Conservation (phyloP, 2,113 vertebrate genomes). For the Neogale vison region DNA sequence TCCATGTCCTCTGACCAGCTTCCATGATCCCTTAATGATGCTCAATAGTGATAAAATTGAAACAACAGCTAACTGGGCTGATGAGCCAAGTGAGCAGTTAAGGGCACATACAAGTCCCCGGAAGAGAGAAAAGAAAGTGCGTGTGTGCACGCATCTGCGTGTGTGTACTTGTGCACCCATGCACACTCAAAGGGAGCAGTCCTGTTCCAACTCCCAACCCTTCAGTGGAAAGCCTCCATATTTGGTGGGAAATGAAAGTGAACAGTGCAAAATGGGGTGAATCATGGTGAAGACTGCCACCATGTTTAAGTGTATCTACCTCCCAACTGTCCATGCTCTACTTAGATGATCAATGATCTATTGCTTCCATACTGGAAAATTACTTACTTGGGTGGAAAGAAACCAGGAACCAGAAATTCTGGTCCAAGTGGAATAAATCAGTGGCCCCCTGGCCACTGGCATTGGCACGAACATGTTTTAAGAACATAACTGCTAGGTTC, state of each 20-base stretch:
- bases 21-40: neutral
- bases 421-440: neutral
- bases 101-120: slow-evolving; percentile 64
- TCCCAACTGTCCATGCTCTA: slow-evolving; percentile 69
- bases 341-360: slow-evolving; percentile 76
- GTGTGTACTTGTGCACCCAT: neutral
- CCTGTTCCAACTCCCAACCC: neutral
- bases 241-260: slow-evolving; percentile 42
- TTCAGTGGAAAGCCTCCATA: neutral
- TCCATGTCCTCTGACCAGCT: neutral
- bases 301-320: slow-evolving; percentile 73
- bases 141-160: neutral
- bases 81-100: slow-evolving; percentile 66
- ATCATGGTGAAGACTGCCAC: slow-evolving; percentile 43
- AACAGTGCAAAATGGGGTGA: neutral
- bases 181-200: neutral
- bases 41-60: slow-evolving; percentile 69
- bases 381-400: slow-evolving; percentile 75
- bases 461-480: slow-evolving; percentile 59
- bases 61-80: slow-evolving; percentile 53
- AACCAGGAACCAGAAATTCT: slow-evolving; percentile 66
- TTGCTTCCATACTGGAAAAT: slow-evolving; percentile 79
- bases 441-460: neutral
- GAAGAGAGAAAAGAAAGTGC: slow-evolving; percentile 44
- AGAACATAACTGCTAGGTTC: slow-evolving; percentile 48